A percentile compares a stretch with the other conserved stretches of the same genome.
These are phyloP conservation scores for Microctonus aethiopoides DNA, from an alignment of 2,888 invertebrate genomes.

Conservation along the genomic window DNA sequence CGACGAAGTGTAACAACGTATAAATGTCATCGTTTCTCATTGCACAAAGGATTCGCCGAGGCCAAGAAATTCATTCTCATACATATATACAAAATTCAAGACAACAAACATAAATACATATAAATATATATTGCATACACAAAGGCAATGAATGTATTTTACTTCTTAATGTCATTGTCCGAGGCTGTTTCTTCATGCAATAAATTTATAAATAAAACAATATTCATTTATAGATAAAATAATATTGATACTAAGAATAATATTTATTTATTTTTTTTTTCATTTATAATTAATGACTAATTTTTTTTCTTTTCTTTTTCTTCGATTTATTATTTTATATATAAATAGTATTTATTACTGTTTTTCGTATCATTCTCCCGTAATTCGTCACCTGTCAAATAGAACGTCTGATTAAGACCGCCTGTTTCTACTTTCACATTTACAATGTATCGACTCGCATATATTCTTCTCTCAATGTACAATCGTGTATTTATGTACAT, in stretches of 20 bases:
- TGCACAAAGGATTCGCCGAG: slow-evolving; percentile 27
- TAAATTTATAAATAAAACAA: neutral
- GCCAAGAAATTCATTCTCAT: neutral
- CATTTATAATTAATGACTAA: too few relatives aligned
- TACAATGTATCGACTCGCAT: neutral
- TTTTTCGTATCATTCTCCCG: neutral
- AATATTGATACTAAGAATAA: too few relatives aligned
- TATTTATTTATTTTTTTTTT: too few relatives aligned
- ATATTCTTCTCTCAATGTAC: neutral
- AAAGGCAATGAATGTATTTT: slow-evolving; percentile 18
- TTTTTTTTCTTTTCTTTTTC: too few relatives aligned
- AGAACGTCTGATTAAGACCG: neutral
- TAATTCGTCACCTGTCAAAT: neutral
- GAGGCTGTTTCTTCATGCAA: neutral
- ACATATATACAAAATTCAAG: too few relatives aligned
- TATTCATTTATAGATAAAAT: neutral
- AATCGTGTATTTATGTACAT: neutral
- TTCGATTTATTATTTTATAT: neutral
- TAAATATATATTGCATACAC: too few relatives aligned
- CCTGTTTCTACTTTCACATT: neutral
- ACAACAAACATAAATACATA: too few relatives aligned
- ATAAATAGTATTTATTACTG: neutral
- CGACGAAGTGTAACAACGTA: too few relatives aligned
- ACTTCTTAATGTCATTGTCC: slow-evolving; percentile 37
- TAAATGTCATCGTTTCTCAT: slow-evolving; percentile 3